Evolutionary conservation across 2,113 vertebrate genomes (phyloP).

Genomic region (Synchiropus splendidus): DNA sequence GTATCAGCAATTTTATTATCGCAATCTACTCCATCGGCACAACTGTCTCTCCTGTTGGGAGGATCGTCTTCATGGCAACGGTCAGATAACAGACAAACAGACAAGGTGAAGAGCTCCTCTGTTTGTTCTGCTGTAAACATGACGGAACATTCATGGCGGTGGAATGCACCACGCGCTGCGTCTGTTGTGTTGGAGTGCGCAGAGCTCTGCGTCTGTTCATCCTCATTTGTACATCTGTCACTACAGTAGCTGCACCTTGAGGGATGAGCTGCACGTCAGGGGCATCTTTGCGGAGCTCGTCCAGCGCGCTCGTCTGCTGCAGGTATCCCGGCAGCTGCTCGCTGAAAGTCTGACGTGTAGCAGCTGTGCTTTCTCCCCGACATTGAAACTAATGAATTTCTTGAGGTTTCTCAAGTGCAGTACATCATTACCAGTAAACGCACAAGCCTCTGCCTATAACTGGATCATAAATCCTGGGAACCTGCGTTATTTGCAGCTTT

Average conservation of each 20-base stretch:
- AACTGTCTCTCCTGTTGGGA: slow-evolving; percentile 23
- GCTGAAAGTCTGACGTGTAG: slow-evolving; percentile 5
- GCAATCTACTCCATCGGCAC: background rate
- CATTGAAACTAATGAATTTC: slow-evolving; percentile 12
- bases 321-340: background rate
- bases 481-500: no score
- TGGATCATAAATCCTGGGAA: slow-evolving; percentile 9
- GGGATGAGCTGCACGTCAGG: slow-evolving; percentile 2
- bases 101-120: slow-evolving; percentile 40
- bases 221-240: slow-evolving; percentile 18
- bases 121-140: slow-evolving; percentile 56
- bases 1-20: no score
- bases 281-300: no score
- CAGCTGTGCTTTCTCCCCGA: no score
- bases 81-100: slow-evolving; percentile 53
- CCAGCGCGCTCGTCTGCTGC: no score
- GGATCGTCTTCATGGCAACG: slow-evolving; percentile 46
- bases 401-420: slow-evolving; percentile 9
- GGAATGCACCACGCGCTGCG: slow-evolving; percentile 30
- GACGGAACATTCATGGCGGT: slow-evolving; percentile 47
- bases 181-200: slow-evolving; percentile 23
- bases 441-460: background rate
- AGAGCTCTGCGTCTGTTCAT: slow-evolving; percentile 33
- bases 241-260: slow-evolving; percentile 12
- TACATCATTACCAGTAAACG: slow-evolving; percentile 7